phyloP scores from a whole-genome alignment of 2,797 vertebrate genomes.

The Numenius phaeopus region DNA sequence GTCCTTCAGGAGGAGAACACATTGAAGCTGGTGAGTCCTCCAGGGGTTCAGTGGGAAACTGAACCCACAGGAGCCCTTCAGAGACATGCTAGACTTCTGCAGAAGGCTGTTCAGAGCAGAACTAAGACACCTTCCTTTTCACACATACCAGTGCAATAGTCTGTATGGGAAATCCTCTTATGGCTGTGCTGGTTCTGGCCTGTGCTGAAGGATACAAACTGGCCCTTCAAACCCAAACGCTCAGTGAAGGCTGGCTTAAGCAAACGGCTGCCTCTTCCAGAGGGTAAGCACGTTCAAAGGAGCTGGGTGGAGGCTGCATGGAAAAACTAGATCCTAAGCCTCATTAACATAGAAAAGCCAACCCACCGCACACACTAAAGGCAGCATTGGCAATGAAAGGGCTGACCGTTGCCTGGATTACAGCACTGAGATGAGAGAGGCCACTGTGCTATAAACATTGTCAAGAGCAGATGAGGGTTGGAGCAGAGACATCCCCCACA shows the following conservation, averaged over 20 bases:
- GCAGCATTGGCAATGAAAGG: not conserved
- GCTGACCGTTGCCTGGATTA: not conserved
- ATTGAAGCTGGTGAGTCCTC: not conserved
- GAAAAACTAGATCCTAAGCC: not conserved
- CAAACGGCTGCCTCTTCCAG: not conserved
- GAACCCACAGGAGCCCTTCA: not conserved
- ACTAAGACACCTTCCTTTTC: not conserved
- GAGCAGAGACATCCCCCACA: conserved; percentile 1
- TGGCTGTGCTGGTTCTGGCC: not conserved
- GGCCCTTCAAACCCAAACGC: not conserved
- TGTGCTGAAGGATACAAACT: rapidly evolving
- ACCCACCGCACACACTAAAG: not conserved
- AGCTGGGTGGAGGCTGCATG: not conserved
- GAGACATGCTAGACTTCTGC: not conserved
- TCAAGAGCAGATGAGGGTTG: not conserved
- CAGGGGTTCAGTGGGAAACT: not conserved
- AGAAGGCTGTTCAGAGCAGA: not conserved
- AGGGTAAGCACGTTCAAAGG: not conserved
- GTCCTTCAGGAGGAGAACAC: not conserved
- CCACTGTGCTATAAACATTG: conserved; percentile 35
- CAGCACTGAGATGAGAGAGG: conserved; percentile 1
- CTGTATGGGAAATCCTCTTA: not conserved
- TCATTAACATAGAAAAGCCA: not conserved
- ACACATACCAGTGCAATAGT: not conserved
- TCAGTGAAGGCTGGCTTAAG: not conserved